Evolutionary conservation across 2,797 vertebrate species (phyloP).

Genomic region (Squalus acanthias): DNA sequence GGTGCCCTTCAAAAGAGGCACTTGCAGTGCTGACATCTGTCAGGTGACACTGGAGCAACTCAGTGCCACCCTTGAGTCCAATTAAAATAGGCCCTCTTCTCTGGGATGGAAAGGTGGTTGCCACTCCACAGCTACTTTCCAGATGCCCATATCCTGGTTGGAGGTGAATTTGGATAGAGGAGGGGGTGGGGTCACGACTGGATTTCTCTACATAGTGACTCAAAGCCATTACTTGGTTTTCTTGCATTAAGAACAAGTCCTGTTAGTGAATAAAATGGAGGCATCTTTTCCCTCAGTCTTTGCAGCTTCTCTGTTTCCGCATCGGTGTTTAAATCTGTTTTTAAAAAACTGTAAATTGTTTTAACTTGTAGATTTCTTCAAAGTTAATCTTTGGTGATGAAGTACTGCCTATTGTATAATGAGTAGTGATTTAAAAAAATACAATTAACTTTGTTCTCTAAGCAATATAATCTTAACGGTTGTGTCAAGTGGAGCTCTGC

Average conservation of each 20-base stretch:
- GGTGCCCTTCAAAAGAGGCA: background rate
- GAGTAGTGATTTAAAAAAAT: slow-evolving; percentile 32
- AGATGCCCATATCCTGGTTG: background rate
- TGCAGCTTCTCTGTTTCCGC: slow-evolving; percentile 43
- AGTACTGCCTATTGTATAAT: slow-evolving; percentile 49
- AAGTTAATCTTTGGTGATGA: slow-evolving; percentile 60
- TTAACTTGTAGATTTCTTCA: slow-evolving; percentile 56
- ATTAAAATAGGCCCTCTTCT: background rate
- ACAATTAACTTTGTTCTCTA: slow-evolving; percentile 19
- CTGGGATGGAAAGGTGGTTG: background rate
- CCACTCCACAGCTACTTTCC: background rate
- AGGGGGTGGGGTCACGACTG: background rate
- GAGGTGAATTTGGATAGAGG: background rate
- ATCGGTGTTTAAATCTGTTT: slow-evolving; percentile 45
- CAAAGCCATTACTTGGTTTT: background rate
- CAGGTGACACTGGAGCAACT: background rate
- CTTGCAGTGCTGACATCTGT: background rate
- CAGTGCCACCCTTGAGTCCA: background rate
- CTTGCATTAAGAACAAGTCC: slow-evolving; percentile 13
- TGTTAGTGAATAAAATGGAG: slow-evolving; percentile 28
- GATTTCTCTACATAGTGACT: background rate
- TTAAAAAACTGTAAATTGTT: slow-evolving; percentile 53
- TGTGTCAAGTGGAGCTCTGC: background rate
- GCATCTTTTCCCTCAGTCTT: background rate
- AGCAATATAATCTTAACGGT: slow-evolving; percentile 28